Percentiles rank a stretch among this genome's conserved stretches.
These are phyloP conservation scores for Nephrocerus scutellatus DNA, from an alignment of 2,888 invertebrate species.

Conservation along the genomic window DNA sequence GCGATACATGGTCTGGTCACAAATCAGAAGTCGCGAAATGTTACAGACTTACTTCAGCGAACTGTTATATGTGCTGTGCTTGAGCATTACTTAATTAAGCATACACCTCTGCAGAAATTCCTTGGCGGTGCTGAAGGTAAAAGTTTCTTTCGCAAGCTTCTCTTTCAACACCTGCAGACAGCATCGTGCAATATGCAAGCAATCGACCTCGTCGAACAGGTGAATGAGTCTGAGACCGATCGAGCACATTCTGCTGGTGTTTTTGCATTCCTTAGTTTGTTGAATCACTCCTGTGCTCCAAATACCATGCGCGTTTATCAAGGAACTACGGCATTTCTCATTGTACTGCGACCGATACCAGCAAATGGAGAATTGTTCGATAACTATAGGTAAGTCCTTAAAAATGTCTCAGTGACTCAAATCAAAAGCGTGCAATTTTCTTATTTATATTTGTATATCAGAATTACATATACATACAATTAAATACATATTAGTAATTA, in stretches of 20 bases:
- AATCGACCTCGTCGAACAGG: slow-evolving; percentile 55
- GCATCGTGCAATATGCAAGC: slow-evolving; percentile 82
- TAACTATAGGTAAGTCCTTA: slow-evolving; percentile 63
- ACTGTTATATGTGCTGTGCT: slow-evolving; percentile 55
- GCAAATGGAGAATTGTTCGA: slow-evolving; percentile 69
- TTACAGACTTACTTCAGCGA: slow-evolving; percentile 67
- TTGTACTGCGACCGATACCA: slow-evolving; percentile 61
- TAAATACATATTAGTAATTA: too few species aligned
- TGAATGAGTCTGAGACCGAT: slow-evolving; percentile 46
- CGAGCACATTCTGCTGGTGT: slow-evolving; percentile 54
- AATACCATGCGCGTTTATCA: slow-evolving; percentile 64
- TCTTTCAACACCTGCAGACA: slow-evolving; percentile 72
- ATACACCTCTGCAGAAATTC: slow-evolving; percentile 51
- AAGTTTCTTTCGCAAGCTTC: slow-evolving; percentile 53
- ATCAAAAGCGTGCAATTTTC: too few species aligned
- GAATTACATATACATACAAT: too few species aligned
- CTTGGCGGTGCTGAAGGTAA: slow-evolving; percentile 41
- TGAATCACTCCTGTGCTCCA: slow-evolving; percentile 85
- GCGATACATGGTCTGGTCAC: slow-evolving; percentile 62
- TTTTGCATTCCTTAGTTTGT: slow-evolving; percentile 60
- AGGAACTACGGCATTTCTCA: slow-evolving; percentile 51
- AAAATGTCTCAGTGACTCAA: too few species aligned
- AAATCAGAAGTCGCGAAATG: slow-evolving; percentile 58
- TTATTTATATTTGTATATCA: too few species aligned
- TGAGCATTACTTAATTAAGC: slow-evolving; percentile 54